These are phyloP conservation scores for Saturnia pavonia DNA, from an alignment of 2,888 invertebrate species.

Conservation along the genomic window DNA sequence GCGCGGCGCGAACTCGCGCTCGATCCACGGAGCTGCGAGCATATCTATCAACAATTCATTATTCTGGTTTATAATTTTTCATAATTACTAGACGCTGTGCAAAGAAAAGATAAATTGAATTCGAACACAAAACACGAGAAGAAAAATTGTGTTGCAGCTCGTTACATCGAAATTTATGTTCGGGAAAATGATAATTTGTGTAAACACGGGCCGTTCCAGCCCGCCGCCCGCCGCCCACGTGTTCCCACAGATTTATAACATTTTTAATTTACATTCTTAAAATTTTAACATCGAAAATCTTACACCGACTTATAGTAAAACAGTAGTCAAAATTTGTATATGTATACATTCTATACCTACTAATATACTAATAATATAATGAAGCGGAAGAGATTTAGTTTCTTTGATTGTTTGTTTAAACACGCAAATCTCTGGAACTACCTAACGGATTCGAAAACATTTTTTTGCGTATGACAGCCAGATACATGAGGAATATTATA, in stretches of 20 bases:
- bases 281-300: neutral
- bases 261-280: constrained; percentile 1
- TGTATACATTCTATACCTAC: no score
- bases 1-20: no score
- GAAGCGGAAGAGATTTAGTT: no score
- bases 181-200: neutral
- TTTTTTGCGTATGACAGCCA: no score
- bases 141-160: constrained; percentile 1
- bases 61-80: neutral
- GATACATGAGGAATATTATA: neutral
- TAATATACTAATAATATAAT: no score
- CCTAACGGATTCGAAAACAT: no score
- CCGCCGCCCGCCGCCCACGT: no score
- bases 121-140: neutral
- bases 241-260: neutral
- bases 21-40: neutral
- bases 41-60: neutral
- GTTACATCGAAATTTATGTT: constrained; percentile 3
- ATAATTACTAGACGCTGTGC: neutral
- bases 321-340: no score
- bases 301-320: no score
- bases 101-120: neutral
- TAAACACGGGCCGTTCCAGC: neutral
- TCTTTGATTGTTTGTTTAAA: no score
- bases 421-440: no score